Evolutionary conservation across 2,113 vertebrate genomes (phyloP), one percentile per base, ranked within the genome.

Genomic region (Eubucco bourcierii): DNA sequence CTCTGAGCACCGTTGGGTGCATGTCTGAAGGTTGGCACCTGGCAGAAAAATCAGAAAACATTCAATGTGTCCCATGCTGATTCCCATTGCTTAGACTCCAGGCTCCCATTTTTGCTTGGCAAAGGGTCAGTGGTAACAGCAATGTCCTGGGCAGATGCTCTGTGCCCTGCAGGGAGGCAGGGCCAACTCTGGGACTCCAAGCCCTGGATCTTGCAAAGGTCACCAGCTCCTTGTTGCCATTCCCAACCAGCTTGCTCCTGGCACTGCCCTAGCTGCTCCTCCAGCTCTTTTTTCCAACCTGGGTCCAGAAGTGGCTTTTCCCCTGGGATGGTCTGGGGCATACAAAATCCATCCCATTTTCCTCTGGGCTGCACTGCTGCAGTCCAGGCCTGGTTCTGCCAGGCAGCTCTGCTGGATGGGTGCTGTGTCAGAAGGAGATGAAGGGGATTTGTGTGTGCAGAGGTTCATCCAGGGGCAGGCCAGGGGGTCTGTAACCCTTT

Each of bases 1-100:
- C 64, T 39, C 61, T 1, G 23, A 39, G 47, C 0, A 0, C 47
- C 3, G 1, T 47, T 4, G 24, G 27, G 37, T 0, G 3, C 17
- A 7, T 24, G 19, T 12, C 34, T 7, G 7, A 18, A 59, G 66
- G 41, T 64, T 50, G 76, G 52, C 0, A 0, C 75, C 59, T 41
- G 65, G 50, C 53, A 79, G 88, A 81, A 81, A 84, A 80, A 17
- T 65, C 31, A 72, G 71, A 52, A 81, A 79, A 93, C 37, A 82
- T 53, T 78, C 86, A 25, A 10, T 24, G 12, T 76, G 19, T 76
- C 53, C 68, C 37, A 39, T 73, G 4, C 88, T 44, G 76, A 37
- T 93, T 91, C 67, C 58, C 90, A 37, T 46, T 29, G n/a, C 85
- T 85, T 56, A 56, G 73, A 34, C 52, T 34, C 67, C 67, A 67